Evolutionary conservation across 1,140 invertebrate genomes (phyloP).

Genomic region (Megalopta genalis): DNA sequence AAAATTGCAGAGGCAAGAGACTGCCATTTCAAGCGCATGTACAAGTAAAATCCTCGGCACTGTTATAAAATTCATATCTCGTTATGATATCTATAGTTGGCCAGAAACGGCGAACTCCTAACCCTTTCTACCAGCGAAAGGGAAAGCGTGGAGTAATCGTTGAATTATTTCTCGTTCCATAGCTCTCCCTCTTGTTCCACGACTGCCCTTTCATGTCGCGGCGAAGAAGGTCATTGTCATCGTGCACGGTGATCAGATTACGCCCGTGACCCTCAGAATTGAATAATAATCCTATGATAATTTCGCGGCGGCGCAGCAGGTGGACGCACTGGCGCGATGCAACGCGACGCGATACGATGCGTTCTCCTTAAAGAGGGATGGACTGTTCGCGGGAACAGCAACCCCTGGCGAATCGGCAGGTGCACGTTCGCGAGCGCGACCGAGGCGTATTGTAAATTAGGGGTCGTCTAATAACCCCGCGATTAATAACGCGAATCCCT

Average conservation of each 20-base stretch:
- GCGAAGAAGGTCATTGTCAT: slow-evolving; percentile 3
- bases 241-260: slow-evolving; percentile 10
- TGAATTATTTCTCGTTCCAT: neutral
- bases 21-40: too few species aligned
- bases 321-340: neutral
- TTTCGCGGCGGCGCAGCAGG: slow-evolving; percentile 7
- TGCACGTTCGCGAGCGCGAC: slow-evolving; percentile 6
- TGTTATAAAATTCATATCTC: too few species aligned
- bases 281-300: slow-evolving; percentile 36
- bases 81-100: too few species aligned
- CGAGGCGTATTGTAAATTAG: neutral
- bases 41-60: too few species aligned
- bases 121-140: too few species aligned
- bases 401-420: slow-evolving; percentile 25
- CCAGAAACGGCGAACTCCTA: too few species aligned
- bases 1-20: too few species aligned
- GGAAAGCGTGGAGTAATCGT: neutral
- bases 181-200: too few species aligned
- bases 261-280: slow-evolving; percentile 5
- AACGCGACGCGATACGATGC: neutral
- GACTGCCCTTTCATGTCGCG: neutral
- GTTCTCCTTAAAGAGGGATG: slow-evolving; percentile 16
- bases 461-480: slow-evolving; percentile 9
- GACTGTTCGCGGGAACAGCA: slow-evolving; percentile 9
- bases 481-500: neutral